Conservation (phyloP, 2,797 vertebrate genomes). For the Catharus ustulatus region DNA sequence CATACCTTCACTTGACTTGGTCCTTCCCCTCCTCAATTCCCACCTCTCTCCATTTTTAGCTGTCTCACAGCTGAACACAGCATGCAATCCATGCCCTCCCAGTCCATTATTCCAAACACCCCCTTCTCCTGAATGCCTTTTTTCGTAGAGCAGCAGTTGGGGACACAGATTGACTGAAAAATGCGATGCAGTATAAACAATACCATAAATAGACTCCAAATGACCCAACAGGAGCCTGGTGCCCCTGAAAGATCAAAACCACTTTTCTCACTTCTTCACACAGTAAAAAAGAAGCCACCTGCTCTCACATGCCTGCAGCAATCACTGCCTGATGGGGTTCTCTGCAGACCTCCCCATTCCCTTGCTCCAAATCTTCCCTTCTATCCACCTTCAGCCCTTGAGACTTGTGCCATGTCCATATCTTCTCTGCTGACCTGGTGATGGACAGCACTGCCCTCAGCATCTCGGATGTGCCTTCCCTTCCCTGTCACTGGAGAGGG, state of each 20-base stretch:
- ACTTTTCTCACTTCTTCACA: not conserved
- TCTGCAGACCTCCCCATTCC: not conserved
- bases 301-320: not conserved
- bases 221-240: slow-evolving; percentile 24
- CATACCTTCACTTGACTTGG: not conserved
- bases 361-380: not conserved
- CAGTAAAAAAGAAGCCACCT: not conserved
- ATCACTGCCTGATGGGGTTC: not conserved
- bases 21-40: not conserved
- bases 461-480: not conserved
- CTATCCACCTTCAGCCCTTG: not conserved
- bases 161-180: slow-evolving; percentile 52
- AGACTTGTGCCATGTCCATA: not conserved
- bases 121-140: not conserved
- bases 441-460: not conserved
- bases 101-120: not conserved
- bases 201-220: slow-evolving; percentile 39
- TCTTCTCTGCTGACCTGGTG: not conserved
- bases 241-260: slow-evolving; percentile 19
- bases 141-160: not conserved
- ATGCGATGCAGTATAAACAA: not conserved
- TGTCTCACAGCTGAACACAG: not conserved
- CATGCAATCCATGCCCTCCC: not conserved
- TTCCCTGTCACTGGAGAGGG: not conserved
- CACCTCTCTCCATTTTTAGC: not conserved